Conservation (phyloP, 2,113 vertebrate genomes). For the Trogon melanurus region DNA sequence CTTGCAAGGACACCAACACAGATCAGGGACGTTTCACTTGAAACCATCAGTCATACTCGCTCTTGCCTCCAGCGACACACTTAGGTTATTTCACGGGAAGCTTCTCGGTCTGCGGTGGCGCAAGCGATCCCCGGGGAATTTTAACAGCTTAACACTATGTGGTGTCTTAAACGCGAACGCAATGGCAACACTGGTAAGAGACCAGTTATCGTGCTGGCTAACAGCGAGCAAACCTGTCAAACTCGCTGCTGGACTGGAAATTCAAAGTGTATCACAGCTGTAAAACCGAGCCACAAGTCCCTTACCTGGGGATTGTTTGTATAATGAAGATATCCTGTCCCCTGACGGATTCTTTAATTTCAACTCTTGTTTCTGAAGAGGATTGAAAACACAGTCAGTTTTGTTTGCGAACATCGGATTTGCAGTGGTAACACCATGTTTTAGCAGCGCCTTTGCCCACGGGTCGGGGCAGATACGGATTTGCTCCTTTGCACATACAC, state of each 20-base stretch:
- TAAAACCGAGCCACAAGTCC: neutral
- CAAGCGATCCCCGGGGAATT: neutral
- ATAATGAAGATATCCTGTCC: conserved; percentile 99
- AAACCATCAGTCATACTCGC: neutral
- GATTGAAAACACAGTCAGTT: conserved; percentile 23
- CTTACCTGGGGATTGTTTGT: conserved; percentile 96
- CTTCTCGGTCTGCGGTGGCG: neutral
- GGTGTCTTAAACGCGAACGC: neutral
- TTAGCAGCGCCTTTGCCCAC: neutral
- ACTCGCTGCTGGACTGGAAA: neutral
- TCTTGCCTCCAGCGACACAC: neutral
- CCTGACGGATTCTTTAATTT: conserved; percentile 97
- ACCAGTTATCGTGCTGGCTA: neutral
- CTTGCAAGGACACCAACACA: neutral
- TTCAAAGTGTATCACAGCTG: neutral
- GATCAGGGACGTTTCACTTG: neutral
- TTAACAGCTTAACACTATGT: neutral
- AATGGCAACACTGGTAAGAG: neutral
- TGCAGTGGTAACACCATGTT: neutral
- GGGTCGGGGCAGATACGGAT: neutral
- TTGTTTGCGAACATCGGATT: neutral
- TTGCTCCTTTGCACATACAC: neutral
- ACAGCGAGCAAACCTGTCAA: neutral
- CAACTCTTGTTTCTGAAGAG: conserved; percentile 93
- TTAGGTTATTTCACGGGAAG: neutral